Evolutionary conservation across 2,797 vertebrate species (phyloP).

Genomic region (Callimico goeldii): DNA sequence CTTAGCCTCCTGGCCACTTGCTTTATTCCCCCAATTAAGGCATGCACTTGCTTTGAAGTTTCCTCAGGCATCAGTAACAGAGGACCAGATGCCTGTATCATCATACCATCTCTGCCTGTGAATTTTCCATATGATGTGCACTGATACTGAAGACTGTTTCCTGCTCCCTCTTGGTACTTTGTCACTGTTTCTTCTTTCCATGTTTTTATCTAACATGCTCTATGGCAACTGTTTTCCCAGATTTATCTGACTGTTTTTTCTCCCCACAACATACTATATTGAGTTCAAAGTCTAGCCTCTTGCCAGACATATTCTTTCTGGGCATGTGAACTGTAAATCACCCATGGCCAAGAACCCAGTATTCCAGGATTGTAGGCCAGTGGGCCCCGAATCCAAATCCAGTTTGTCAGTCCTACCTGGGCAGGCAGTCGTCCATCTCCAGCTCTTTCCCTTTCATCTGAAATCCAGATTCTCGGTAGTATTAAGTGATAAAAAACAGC

Average conservation of each 20-base stretch:
- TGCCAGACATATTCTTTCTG: neutral
- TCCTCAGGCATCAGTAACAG: neutral
- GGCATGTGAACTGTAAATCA: slow-evolving; percentile 21
- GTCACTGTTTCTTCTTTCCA: neutral
- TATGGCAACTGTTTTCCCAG: neutral
- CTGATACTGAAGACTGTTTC: neutral
- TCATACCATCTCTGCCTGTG: neutral
- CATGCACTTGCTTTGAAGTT: neutral
- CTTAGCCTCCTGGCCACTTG: neutral
- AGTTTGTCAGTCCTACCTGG: neutral
- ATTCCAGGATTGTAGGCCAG: neutral
- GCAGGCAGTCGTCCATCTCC: neutral
- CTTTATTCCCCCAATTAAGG: neutral
- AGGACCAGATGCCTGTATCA: neutral
- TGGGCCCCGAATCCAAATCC: neutral
- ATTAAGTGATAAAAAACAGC: slow-evolving; percentile 23
- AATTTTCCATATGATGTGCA: neutral
- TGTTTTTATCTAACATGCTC: neutral
- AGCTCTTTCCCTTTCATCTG: slow-evolving; percentile 49
- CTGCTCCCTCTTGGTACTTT: neutral
- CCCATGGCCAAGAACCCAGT: neutral
- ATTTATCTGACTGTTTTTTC: neutral
- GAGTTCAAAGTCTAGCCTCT: slow-evolving; percentile 18
- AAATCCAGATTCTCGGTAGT: slow-evolving; percentile 24
- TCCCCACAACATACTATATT: neutral